Evolutionary conservation across 2,888 invertebrate species (phyloP).

Genomic region (Pachliopta kotzebuea): DNA sequence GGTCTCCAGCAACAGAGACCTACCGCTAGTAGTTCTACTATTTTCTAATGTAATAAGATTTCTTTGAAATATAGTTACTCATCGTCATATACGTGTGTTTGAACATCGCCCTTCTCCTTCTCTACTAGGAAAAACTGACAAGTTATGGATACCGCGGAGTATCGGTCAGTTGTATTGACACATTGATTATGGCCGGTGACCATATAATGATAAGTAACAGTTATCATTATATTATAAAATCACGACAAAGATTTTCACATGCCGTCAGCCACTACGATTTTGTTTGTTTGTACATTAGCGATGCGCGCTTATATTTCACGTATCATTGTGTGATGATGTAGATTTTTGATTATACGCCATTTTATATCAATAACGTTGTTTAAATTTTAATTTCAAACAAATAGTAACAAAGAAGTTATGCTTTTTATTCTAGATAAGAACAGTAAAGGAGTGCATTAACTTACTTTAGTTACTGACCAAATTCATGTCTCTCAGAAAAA

Average conservation of each 20-base stretch:
- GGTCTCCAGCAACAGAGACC: too few species aligned
- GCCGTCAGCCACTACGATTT: constrained; percentile 48
- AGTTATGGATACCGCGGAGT: constrained; percentile 46
- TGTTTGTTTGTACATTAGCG: constrained; percentile 65
- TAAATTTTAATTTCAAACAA: too few species aligned
- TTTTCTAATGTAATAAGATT: too few species aligned
- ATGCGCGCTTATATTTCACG: constrained; percentile 67
- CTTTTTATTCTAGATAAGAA: too few species aligned
- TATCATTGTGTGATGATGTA: constrained; percentile 43
- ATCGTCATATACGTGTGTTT: too few species aligned
- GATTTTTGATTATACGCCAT: neutral
- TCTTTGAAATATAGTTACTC: too few species aligned
- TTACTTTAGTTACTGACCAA: too few species aligned
- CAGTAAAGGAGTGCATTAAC: too few species aligned
- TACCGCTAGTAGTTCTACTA: too few species aligned
- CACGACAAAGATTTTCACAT: constrained; percentile 62
- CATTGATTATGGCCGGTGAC: constrained; percentile 38
- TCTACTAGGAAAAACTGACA: neutral
- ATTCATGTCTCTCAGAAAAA: too few species aligned
- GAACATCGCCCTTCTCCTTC: too few species aligned
- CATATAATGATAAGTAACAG: constrained; percentile 61
- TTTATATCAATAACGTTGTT: neutral
- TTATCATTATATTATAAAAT: constrained; percentile 75
- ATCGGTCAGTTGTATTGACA: constrained; percentile 64
- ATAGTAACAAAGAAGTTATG: too few species aligned